Base-by-base conservation (phyloP, 2,113 vertebrate genomes). In the Larimichthys crocea region DNA sequence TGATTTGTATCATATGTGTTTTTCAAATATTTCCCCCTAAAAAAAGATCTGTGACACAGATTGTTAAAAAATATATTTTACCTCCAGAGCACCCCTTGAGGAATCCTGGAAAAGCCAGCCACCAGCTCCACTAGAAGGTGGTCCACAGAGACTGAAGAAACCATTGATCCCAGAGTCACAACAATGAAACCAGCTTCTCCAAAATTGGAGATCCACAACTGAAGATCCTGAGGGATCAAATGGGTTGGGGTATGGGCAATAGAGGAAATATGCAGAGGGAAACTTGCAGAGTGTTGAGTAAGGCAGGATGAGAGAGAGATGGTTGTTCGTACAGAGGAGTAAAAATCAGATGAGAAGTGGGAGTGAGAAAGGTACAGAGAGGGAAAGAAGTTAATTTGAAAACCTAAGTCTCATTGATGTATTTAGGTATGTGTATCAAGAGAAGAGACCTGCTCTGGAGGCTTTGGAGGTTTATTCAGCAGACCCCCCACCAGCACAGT, bases 401-500 rank as follows among this genome's bases (percentile, higher is more conserved):
- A 42, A 26, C 2, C 3, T 8, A 2, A 56, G 11, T 61, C 12
- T 69, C 19, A 44, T 10, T 7, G 22, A 20, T 22, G 10, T 48
- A 52, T 78, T 50, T 31, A 16, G 7, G 35, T 35, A 26, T n/a
- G 16, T 44, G 2, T 12, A 68, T 42, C 2, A 75, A 74, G 3
- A 74, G 19, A 62, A 75, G 84, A 88, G 70, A 95, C 95, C 73
- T 93, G 92, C 10, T 94, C 70, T 8, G 92, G 66, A 66, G 92
- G 84, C 26, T 89, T 89, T 0, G 80, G 46, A 15, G 93, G 85
- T 71, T 94, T 94, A 35, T 87, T 87, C 79, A 95, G 74, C 50
- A 96, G 73, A 5, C 94, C 94, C 68, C 95, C 94, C 68, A 95
- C 80, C 79, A 89, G 93, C 48, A 95, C 87, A 4, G 92, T 92